A percentile compares a stretch with the other conserved stretches of the same genome.
phyloP scores from a whole-genome alignment of 2,888 invertebrate species.

The Orthosia gracilis region DNA sequence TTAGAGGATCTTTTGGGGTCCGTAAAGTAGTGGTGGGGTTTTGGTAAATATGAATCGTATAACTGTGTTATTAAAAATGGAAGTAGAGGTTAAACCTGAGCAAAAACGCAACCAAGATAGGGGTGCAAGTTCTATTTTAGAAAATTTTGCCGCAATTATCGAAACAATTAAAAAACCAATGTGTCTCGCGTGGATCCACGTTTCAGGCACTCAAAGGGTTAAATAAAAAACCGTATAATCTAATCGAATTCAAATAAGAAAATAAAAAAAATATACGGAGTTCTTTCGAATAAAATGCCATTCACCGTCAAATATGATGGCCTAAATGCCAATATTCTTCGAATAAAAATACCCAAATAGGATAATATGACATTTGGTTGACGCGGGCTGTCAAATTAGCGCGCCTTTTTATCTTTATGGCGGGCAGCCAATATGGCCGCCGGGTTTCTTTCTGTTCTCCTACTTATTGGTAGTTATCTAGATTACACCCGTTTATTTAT shows the following conservation, averaged over 20 bases:
- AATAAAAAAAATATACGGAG: slow-evolving; percentile 33
- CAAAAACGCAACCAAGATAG: too few relatives aligned
- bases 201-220: too few relatives aligned
- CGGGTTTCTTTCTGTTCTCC: slow-evolving; percentile 4
- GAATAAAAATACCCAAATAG: slow-evolving; percentile 39
- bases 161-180: too few relatives aligned
- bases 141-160: neutral
- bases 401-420: slow-evolving; percentile 64
- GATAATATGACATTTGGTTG: slow-evolving; percentile 78
- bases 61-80: neutral
- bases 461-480: slow-evolving; percentile 23
- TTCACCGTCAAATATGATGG: neutral
- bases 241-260: too few relatives aligned
- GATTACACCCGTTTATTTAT: slow-evolving; percentile 41
- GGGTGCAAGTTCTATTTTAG: neutral
- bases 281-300: neutral
- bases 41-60: neutral
- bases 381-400: slow-evolving; percentile 76
- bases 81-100: neutral
- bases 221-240: too few relatives aligned
- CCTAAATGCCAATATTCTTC: slow-evolving; percentile 16
- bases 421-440: slow-evolving; percentile 44
- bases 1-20: slow-evolving; percentile 40
- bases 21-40: neutral
- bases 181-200: too few relatives aligned